Conservation (phyloP, 2,888 invertebrate genomes). For the Phortica magna region DNA sequence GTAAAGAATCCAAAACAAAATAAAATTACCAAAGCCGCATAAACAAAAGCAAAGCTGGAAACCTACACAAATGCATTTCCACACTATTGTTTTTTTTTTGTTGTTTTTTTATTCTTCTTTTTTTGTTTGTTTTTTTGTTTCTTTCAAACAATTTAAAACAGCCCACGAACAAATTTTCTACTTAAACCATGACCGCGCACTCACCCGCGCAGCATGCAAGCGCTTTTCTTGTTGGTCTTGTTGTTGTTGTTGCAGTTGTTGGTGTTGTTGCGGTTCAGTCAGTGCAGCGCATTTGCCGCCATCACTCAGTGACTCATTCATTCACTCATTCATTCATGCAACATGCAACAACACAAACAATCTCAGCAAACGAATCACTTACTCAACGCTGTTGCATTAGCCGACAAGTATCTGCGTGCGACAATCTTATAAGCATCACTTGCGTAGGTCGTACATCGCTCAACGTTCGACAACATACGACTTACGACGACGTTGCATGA, state of each 20-base stretch:
- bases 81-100: background rate
- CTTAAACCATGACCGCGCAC: background rate
- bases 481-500: background rate
- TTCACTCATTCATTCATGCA: background rate
- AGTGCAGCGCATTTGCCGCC: constrained; percentile 17
- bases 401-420: constrained; percentile 8
- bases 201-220: background rate
- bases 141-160: constrained; percentile 24
- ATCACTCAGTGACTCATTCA: constrained; percentile 28
- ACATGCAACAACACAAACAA: background rate
- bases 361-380: background rate
- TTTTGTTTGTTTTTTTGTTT: background rate
- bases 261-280: constrained; percentile 8
- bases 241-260: background rate
- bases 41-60: constrained; percentile 24
- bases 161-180: constrained; percentile 21
- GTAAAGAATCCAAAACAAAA: background rate
- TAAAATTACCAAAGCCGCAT: constrained; percentile 6
- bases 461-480: no score
- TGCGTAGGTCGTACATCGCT: background rate
- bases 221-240: background rate
- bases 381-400: background rate
- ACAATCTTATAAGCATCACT: constrained; percentile 20
- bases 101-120: background rate
- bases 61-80: constrained; percentile 9